These are phyloP conservation scores for Forbesichthys agassizii DNA, from an alignment of 2,113 vertebrate species.

Conservation along the genomic window DNA sequence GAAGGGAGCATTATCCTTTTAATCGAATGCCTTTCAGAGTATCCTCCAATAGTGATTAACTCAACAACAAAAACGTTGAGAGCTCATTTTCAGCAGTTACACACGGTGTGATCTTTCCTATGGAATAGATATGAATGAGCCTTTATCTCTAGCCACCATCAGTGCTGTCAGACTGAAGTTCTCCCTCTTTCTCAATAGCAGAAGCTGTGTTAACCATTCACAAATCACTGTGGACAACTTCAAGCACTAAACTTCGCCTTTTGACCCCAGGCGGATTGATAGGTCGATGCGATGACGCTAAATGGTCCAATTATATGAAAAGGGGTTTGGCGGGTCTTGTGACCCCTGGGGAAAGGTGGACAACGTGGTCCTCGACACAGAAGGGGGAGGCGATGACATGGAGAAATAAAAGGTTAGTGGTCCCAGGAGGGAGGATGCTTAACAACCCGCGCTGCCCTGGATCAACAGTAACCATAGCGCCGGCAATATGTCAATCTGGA, in stretches of 20 bases:
- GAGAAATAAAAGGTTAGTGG: constrained; percentile 68
- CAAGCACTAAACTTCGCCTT: constrained; percentile 46
- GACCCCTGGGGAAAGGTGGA: constrained; percentile 73
- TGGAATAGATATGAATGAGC: too few relatives aligned
- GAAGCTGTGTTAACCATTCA: constrained; percentile 39
- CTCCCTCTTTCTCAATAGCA: constrained; percentile 30
- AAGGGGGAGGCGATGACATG: constrained; percentile 66
- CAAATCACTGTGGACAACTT: constrained; percentile 54
- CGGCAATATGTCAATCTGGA: constrained; percentile 63
- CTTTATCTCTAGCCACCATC: too few relatives aligned
- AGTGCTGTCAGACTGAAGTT: too few relatives aligned
- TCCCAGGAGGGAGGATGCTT: constrained; percentile 55
- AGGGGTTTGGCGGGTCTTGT: constrained; percentile 41
- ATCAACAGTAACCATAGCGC: constrained; percentile 61
- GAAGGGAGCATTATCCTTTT: too few relatives aligned
- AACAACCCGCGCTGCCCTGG: constrained; percentile 55
- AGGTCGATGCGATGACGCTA: constrained; percentile 66
- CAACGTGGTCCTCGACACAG: constrained; percentile 69
- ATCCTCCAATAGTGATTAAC: too few relatives aligned
- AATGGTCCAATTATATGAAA: constrained; percentile 71
- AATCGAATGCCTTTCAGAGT: too few relatives aligned
- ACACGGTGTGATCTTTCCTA: too few relatives aligned
- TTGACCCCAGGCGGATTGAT: constrained; percentile 55
- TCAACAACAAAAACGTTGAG: too few relatives aligned
- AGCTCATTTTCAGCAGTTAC: too few relatives aligned